Evolutionary conservation across 1,140 invertebrate genomes (phyloP).

Genomic region (Ladona fulva): DNA sequence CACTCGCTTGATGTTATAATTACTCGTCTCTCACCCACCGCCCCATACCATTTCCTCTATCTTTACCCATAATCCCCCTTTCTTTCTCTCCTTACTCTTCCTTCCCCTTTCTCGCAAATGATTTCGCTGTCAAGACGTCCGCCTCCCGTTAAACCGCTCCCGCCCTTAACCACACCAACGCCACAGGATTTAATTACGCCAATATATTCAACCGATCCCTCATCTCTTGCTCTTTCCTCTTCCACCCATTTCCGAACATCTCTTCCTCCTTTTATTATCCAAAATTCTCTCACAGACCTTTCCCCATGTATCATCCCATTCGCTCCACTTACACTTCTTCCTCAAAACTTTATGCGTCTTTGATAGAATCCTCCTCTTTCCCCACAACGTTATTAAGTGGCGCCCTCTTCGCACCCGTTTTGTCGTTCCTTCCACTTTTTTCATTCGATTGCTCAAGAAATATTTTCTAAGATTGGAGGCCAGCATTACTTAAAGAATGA

Average conservation of each 20-base stretch:
- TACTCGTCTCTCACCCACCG: too few relatives aligned
- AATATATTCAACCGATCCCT: constrained; percentile 1
- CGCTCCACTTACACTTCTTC: neutral
- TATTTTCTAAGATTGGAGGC: too few relatives aligned
- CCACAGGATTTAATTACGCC: constrained; percentile 1
- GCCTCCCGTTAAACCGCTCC: neutral
- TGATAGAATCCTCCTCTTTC: too few relatives aligned
- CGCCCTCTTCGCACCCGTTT: too few relatives aligned
- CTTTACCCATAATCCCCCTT: neutral
- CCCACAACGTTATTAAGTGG: too few relatives aligned
- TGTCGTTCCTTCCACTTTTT: too few relatives aligned
- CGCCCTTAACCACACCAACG: neutral
- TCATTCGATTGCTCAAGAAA: too few relatives aligned
- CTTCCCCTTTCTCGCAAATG: neutral
- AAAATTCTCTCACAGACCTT: neutral
- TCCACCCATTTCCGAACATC: neutral
- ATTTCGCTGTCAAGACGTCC: constrained; percentile 4
- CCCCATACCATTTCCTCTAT: neutral
- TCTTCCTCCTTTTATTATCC: neutral
- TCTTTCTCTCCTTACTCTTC: neutral
- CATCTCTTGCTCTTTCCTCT: neutral
- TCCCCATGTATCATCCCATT: neutral
- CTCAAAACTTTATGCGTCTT: too few relatives aligned
- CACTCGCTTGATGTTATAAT: neutral
- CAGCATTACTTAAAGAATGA: too few relatives aligned